Percentiles rank a stretch among this genome's conserved stretches.
Evolutionary conservation across 2,888 invertebrate species (phyloP).

Genomic region (Mallateleia sp.): DNA sequence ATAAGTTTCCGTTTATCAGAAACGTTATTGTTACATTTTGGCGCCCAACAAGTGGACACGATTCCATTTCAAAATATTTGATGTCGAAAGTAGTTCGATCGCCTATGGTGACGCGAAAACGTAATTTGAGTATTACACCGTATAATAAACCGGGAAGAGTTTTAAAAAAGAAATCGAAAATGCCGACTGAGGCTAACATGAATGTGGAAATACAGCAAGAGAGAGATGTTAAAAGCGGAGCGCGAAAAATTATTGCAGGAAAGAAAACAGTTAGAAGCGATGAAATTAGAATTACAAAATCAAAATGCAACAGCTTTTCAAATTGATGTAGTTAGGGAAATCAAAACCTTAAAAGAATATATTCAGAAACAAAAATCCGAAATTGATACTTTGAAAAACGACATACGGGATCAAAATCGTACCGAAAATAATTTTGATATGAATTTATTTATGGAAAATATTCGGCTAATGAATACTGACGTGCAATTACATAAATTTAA

Average conservation of each 20-base stretch:
- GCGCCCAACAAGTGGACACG: conserved; percentile 9
- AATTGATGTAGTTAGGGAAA: neutral
- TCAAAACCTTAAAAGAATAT: neutral
- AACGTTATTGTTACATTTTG: neutral
- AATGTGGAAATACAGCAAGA: too few relatives aligned
- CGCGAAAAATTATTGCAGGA: neutral
- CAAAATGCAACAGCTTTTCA: neutral
- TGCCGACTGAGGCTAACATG: neutral
- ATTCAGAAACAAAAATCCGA: conserved; percentile 5
- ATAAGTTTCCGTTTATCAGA: too few relatives aligned
- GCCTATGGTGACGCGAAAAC: neutral
- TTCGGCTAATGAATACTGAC: conserved; percentile 2
- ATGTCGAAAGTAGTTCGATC: neutral
- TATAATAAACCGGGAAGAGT: too few relatives aligned
- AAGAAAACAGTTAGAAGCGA: conserved; percentile 2
- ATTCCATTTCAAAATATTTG: neutral
- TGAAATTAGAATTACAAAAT: neutral
- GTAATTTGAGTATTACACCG: too few relatives aligned
- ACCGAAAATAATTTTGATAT: neutral
- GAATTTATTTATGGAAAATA: conserved; percentile 25
- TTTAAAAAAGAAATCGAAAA: neutral
- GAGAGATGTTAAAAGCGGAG: neutral
- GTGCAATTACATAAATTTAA: neutral
- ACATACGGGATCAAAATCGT: neutral
- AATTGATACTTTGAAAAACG: conserved; percentile 11